Evolutionary conservation across 2,888 invertebrate genomes (phyloP).

Genomic region (Pherbina coryleti): DNA sequence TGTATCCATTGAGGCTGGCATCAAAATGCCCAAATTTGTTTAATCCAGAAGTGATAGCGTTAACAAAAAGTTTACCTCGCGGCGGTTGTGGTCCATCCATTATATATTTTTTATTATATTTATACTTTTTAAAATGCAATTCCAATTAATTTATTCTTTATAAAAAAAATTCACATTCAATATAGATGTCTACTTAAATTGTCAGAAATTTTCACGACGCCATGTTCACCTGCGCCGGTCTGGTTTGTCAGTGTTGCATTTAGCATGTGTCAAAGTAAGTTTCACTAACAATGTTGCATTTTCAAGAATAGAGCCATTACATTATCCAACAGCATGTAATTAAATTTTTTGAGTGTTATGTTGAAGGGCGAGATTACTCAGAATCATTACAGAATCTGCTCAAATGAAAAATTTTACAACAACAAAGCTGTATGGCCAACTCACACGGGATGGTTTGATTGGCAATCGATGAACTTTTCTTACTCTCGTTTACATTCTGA

Average conservation of each 20-base stretch:
- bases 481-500: too few species aligned
- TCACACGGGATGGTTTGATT: too few species aligned
- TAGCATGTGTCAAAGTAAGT: not conserved
- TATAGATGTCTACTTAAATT: constrained; percentile 15
- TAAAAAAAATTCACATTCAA: constrained; percentile 30
- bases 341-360: too few species aligned
- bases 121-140: constrained; percentile 1
- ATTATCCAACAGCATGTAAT: too few species aligned
- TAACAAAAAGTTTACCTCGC: constrained; percentile 46
- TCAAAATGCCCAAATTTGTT: not conserved
- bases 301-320: too few species aligned
- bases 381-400: too few species aligned
- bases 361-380: too few species aligned
- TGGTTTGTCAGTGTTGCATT: constrained; percentile 34
- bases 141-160: constrained; percentile 25
- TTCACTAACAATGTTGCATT: not conserved
- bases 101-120: constrained; percentile 20
- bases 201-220: constrained; percentile 49
- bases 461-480: too few species aligned
- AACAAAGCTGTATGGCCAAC: too few species aligned
- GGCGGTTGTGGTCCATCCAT: constrained; percentile 52
- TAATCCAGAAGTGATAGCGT: not conserved
- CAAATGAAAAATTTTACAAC: too few species aligned
- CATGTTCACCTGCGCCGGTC: constrained; percentile 41
- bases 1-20: constrained; percentile 2